Evolutionary conservation across 2,797 vertebrate species (phyloP).

Genomic region (Acrossocheilus fasciatus): DNA sequence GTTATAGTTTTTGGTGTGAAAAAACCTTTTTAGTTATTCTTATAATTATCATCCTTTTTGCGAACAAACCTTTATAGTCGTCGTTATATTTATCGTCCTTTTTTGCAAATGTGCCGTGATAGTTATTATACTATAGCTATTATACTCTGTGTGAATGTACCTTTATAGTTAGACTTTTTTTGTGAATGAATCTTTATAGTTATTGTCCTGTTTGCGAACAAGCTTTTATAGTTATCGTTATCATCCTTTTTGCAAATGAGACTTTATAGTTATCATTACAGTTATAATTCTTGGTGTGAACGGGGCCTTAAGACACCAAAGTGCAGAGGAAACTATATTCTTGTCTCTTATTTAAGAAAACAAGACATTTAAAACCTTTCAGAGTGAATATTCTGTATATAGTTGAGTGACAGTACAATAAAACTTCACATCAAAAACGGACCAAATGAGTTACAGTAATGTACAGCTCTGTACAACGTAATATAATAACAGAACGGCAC

Average conservation of each 20-base stretch:
- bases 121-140: too few relatives aligned
- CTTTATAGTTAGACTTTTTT: background rate
- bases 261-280: background rate
- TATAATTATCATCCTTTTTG: too few relatives aligned
- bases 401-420: slow-evolving; percentile 18
- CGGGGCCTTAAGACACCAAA: background rate
- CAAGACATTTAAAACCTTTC: slow-evolving; percentile 2
- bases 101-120: too few relatives aligned
- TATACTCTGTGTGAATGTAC: background rate
- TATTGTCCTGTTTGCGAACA: background rate
- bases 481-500: slow-evolving; percentile 46
- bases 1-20: background rate
- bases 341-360: background rate
- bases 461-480: slow-evolving; percentile 26
- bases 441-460: slow-evolving; percentile 36
- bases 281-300: background rate
- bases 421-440: slow-evolving; percentile 22
- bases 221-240: background rate
- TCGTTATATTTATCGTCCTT: too few relatives aligned
- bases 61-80: too few relatives aligned
- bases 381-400: background rate
- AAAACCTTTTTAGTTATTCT: background rate
- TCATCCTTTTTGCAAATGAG: background rate
- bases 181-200: background rate
- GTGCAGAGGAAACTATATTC: slow-evolving; percentile 4